These are phyloP conservation scores for Rhamnusium bicolor DNA, from an alignment of 2,888 invertebrate species.

Conservation along the genomic window DNA sequence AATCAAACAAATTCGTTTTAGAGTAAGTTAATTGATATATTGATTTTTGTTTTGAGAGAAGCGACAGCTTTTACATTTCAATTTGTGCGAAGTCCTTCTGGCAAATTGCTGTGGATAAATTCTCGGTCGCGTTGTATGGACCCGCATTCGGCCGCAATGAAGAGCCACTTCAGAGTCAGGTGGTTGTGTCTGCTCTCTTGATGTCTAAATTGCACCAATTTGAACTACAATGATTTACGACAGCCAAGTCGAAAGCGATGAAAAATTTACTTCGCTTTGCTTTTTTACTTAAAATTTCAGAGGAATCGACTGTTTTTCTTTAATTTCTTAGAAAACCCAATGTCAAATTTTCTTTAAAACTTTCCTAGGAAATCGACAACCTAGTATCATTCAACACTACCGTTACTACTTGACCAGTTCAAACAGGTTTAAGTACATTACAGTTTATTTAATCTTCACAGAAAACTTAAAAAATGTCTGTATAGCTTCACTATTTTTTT, in stretches of 20 bases:
- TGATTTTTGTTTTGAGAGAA: constrained; percentile 57
- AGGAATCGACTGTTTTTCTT: constrained; percentile 1
- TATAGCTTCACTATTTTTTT: too few species aligned
- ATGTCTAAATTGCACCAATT: constrained; percentile 70
- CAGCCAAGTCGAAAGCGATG: constrained; percentile 54
- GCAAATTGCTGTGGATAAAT: constrained; percentile 70
- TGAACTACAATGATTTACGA: constrained; percentile 65
- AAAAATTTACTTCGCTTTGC: constrained; percentile 57
- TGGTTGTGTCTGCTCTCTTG: constrained; percentile 71
- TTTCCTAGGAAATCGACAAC: background rate
- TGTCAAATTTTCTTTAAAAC: background rate
- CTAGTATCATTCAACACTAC: too few species aligned
- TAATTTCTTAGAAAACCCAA: background rate
- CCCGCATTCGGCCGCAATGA: constrained; percentile 64
- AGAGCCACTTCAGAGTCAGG: constrained; percentile 71
- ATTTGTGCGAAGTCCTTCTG: constrained; percentile 69
- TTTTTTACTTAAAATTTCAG: constrained; percentile 36
- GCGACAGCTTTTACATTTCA: constrained; percentile 69
- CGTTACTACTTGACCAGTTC: background rate
- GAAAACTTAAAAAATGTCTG: too few species aligned
- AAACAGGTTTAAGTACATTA: background rate
- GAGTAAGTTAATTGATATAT: constrained; percentile 55
- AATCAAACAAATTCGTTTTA: constrained; percentile 37
- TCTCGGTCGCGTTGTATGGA: constrained; percentile 61
- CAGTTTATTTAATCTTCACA: too few species aligned